These are phyloP conservation scores for Macrobrachium rosenbergii DNA, from an alignment of 1,140 invertebrate species.

Conservation along the genomic window DNA sequence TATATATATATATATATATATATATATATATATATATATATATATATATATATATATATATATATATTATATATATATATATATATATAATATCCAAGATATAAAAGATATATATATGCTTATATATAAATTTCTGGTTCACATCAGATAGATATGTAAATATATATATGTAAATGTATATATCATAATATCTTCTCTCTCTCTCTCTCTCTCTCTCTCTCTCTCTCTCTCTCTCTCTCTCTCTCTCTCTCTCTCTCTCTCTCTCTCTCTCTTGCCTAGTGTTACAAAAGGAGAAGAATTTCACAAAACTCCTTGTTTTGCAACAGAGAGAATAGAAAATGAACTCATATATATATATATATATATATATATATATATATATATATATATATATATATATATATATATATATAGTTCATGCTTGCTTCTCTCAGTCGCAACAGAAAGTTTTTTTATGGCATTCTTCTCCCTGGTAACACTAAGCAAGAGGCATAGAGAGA, in stretches of 20 bases:
- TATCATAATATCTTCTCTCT: no score
- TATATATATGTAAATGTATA: constrained; percentile 1
- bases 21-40: constrained; percentile 9
- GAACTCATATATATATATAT: neutral
- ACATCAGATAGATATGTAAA: neutral
- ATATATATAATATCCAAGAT: neutral
- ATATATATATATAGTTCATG: constrained; percentile 14
- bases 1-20: constrained; percentile 4
- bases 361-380: constrained; percentile 16
- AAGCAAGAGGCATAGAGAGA: no score
- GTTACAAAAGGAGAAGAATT: no score
- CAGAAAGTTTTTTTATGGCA: no score
- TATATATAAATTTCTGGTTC: no score
- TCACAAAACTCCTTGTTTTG: no score
- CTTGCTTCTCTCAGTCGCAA: neutral
- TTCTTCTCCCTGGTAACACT: no score
- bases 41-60: constrained; percentile 4
- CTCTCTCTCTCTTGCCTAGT: no score
- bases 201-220: no score
- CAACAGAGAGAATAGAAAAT: neutral
- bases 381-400: constrained; percentile 22
- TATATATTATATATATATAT: constrained; percentile 16
- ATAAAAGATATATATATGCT: neutral
- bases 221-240: no score
- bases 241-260: neutral